Evolutionary conservation across 2,888 invertebrate species (phyloP), one percentile per base, ranked within the genome.

Genomic region (Heterodera filipjevi): DNA sequence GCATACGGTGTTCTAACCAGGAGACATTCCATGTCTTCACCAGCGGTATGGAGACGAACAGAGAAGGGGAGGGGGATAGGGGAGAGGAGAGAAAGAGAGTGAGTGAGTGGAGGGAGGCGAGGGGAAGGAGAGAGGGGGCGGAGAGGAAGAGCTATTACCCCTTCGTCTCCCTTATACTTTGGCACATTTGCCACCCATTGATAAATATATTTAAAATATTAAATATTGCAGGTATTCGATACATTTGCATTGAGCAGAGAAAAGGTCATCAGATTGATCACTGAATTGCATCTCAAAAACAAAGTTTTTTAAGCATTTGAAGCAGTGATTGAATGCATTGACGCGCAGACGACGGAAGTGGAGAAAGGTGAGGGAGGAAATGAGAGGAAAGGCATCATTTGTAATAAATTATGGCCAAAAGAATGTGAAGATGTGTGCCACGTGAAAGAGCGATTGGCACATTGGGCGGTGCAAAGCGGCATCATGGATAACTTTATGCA

Each of bases 381-480:
- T 5, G n/a, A 6, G n/a, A 10, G 5, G 22, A 59, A 27, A 59
- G 8, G n/a, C 27, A 0, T 8, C n/a, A n/a, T n/a, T n/a, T n/a
- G n/a, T n/a, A 59, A 59, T 59, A 8, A 59, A 27, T 75, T 33
- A 16, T 76, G 14, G 19, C 22, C 53, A 33, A 35, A 44, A 78
- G 79, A 79, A 33, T 79, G 79, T 49, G 79, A 79, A n/a, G 71
- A 71, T 12, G 68, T 76, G n/a, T 79, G 79, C 49, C 79, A 79
- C 30, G 72, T 74, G 66, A 79, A 79, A 30, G 79, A 74, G 33
- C 33, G 75, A 71, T 66, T 79, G 77, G 79, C 79, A 19, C 77
- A 78, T 30, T 79, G 79, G 79, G 79, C 79, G 5, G 70, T 79
- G 39, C 79, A 79, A 19, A 77, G 77, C n/a, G 79, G 79, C 22